These are phyloP conservation scores for Trichonephila inaurata DNA, from an alignment of 1,140 invertebrate genomes.

Conservation along the genomic window DNA sequence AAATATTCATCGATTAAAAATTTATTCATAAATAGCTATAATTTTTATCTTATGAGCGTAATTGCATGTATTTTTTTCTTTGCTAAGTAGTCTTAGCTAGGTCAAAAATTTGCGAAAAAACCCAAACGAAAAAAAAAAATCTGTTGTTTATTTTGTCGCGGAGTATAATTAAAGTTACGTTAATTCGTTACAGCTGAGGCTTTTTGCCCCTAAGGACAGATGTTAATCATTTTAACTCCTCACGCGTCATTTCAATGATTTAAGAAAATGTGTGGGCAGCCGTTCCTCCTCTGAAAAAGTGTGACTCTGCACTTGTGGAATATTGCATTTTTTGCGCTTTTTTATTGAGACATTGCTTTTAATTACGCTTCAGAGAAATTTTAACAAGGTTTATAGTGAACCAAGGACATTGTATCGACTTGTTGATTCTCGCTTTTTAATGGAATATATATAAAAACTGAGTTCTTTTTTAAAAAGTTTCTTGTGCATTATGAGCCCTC, in stretches of 20 bases:
- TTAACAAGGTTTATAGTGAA: background rate
- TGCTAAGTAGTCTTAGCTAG: no score
- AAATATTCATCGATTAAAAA: no score
- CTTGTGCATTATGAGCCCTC: no score
- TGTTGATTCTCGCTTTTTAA: no score
- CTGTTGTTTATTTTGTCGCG: background rate
- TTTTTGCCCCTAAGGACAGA: background rate
- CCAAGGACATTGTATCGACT: background rate
- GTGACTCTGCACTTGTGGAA: background rate
- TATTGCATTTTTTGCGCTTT: background rate
- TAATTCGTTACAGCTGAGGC: background rate
- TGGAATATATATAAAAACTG: no score
- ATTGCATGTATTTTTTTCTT: no score
- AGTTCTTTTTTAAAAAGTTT: no score
- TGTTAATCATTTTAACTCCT: slow-evolving; percentile 16
- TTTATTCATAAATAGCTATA: no score
- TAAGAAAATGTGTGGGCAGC: background rate
- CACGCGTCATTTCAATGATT: background rate
- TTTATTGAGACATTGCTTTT: background rate
- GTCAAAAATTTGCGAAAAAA: no score
- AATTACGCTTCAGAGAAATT: background rate
- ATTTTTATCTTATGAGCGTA: no score
- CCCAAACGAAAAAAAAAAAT: background rate
- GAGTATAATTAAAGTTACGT: background rate
- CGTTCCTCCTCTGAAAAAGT: background rate